Conservation (phyloP, 2,113 vertebrate species). For the Notothenia rossii region DNA sequence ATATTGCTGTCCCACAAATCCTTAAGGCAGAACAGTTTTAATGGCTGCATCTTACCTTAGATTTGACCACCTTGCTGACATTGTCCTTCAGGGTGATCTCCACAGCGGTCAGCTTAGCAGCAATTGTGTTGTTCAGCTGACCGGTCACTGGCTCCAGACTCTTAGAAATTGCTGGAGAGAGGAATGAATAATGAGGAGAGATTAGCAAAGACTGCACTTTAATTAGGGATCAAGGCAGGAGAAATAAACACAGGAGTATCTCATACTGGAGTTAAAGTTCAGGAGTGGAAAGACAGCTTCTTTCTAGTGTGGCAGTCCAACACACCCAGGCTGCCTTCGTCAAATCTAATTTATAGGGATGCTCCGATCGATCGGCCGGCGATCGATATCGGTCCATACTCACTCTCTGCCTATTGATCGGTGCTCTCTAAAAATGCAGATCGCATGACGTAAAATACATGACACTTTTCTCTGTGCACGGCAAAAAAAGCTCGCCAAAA, state of each 20-base stretch:
- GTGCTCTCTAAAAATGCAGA: no score
- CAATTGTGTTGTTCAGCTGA: conserved; percentile 89
- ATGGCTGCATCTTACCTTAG: conserved; percentile 86
- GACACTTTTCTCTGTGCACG: no score
- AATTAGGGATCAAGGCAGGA: conserved; percentile 27
- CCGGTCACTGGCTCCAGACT: conserved; percentile 91
- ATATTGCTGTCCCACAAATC: no score
- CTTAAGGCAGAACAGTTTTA: no score
- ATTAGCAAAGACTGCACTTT: conserved; percentile 34
- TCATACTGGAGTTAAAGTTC: conserved; percentile 12
- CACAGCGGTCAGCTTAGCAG: conserved; percentile 91
- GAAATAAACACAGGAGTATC: conserved; percentile 1
- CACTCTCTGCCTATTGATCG: no score
- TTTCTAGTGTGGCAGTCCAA: neutral
- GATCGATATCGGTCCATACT: no score
- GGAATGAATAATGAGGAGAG: conserved; percentile 2
- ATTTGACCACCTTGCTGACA: conserved; percentile 93
- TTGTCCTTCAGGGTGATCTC: conserved; percentile 94
- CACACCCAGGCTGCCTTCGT: conserved; percentile 1
- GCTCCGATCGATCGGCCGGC: no score
- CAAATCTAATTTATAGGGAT: conserved; percentile 37
- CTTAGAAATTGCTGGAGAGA: conserved; percentile 82
- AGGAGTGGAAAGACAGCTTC: conserved; percentile 24
- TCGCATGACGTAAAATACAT: no score
- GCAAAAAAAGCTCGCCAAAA: no score